Conservation (phyloP, 2,888 invertebrate species). For the Fragum whitleyi region DNA sequence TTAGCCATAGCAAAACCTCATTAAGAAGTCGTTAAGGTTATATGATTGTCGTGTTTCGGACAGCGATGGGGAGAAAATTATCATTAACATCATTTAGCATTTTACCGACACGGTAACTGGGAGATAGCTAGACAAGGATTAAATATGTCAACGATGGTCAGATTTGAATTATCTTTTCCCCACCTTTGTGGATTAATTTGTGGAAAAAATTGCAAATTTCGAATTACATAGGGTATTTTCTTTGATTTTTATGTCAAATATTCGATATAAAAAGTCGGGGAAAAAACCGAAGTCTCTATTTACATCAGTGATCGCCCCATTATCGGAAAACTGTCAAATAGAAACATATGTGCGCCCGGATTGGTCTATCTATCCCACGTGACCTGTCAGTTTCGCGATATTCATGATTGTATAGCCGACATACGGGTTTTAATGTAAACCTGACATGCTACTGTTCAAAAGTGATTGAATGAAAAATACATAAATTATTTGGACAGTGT, state of each 20-base stretch:
- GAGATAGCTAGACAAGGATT: background rate
- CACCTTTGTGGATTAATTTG: background rate
- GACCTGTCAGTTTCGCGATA: slow-evolving; percentile 69
- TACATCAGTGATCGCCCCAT: slow-evolving; percentile 40
- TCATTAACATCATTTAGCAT: slow-evolving; percentile 18
- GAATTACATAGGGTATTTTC: background rate
- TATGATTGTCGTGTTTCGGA: slow-evolving; percentile 26
- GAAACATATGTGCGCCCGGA: slow-evolving; percentile 64
- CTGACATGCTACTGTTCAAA: slow-evolving; percentile 56
- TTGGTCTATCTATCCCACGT: slow-evolving; percentile 71
- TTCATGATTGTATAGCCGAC: slow-evolving; percentile 57
- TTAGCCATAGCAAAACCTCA: slow-evolving; percentile 66
- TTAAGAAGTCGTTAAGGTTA: slow-evolving; percentile 56
- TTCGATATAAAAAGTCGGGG: slow-evolving; percentile 9
- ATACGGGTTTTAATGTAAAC: slow-evolving; percentile 67
- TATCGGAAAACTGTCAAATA: slow-evolving; percentile 71
- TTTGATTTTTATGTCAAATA: slow-evolving; percentile 8
- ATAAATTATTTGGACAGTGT: slow-evolving; percentile 55
- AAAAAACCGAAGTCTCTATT: slow-evolving; percentile 15
- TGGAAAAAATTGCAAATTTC: background rate
- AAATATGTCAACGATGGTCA: background rate
- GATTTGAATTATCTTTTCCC: background rate
- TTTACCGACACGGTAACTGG: background rate
- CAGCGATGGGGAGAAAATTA: slow-evolving; percentile 30
- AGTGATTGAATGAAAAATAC: slow-evolving; percentile 66